Conservation (phyloP, 2,888 invertebrate genomes). For the Scaptomyza caliginosa region DNA sequence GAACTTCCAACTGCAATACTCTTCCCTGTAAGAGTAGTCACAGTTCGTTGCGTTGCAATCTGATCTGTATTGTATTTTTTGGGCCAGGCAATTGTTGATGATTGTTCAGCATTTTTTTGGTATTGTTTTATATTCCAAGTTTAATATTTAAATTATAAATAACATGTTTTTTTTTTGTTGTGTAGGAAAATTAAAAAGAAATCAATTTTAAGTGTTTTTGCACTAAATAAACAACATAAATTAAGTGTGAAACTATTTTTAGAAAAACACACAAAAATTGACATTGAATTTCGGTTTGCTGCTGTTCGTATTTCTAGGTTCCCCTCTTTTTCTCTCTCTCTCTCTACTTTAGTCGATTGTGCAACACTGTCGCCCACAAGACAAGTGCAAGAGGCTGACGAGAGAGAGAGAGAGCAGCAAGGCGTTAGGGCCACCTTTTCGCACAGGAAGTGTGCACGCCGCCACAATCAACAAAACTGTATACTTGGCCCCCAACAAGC, state of each 20-base stretch:
- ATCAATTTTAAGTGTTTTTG: slow-evolving; percentile 35
- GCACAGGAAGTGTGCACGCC: slow-evolving; percentile 59
- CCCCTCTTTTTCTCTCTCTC: too few relatives aligned
- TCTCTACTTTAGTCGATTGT: slow-evolving; percentile 56
- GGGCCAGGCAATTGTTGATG: slow-evolving; percentile 14
- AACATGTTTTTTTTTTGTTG: slow-evolving; percentile 23
- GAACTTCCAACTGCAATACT: too few relatives aligned
- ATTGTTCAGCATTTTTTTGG: slow-evolving; percentile 34
- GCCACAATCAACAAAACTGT: slow-evolving; percentile 47
- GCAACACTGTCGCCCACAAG: slow-evolving; percentile 50
- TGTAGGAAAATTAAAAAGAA: slow-evolving; percentile 23
- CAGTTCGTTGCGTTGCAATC: slow-evolving; percentile 25
- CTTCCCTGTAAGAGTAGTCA: slow-evolving; percentile 40
- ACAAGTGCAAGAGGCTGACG: slow-evolving; percentile 56
- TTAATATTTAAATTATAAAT: slow-evolving; percentile 48
- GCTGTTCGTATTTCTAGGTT: slow-evolving; percentile 14
- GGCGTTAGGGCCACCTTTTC: slow-evolving; percentile 16
- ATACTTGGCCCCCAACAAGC: slow-evolving; percentile 46
- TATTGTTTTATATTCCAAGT: slow-evolving; percentile 4
- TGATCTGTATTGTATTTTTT: slow-evolving; percentile 36
- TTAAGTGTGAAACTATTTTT: slow-evolving; percentile 63
- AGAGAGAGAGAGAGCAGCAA: slow-evolving; percentile 42
- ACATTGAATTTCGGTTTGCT: slow-evolving; percentile 65
- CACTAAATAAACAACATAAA: slow-evolving; percentile 70
- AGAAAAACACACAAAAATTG: slow-evolving; percentile 59